Base-by-base conservation (phyloP, 2,888 invertebrate species). In the Anticlea derivata region DNA sequence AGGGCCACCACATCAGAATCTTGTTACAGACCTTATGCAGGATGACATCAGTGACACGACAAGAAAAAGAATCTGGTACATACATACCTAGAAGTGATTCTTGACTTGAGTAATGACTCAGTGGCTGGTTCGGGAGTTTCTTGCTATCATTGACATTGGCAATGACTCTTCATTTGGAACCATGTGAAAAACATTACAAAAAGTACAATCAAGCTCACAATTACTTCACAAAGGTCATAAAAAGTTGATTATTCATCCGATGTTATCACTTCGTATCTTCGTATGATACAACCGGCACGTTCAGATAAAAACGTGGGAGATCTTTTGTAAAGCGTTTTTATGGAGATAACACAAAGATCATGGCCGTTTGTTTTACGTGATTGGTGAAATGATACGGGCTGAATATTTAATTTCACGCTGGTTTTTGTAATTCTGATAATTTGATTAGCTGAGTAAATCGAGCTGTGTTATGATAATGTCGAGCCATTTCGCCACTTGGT, bases 261-360 rank as follows among this genome's bases (percentile, higher is more conserved):
- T 66, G 60, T 70, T 70, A 72, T 69, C 69, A 61, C 70, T 67
- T 72, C 60, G 59, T 59, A 66, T 64, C 30, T 35, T 37, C 20
- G 41, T 29, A 68, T 75, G 73, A 77, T 70, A 65, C 63, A 66
- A 45, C 55, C 62, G 60, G 57, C 63, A 60, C 62, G 63, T 61
- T 61, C 58, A 26, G 51, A 73, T 63, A 77, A 78, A 78, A 78
- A 75, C 77, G 78, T 78, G 78, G 67, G 78, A 73, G 60, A 61
- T 50, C 45, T 61, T 62, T 68, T 63, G 61, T 67, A 51, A 61
- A 65, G 68, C 69, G 71, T 72, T 64, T 67, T 66, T 68, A 58
- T 50, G 30, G 38, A 53, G 61, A 60, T 59, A 45, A 51, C 44
- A 37, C 46, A 61, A 72, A 75, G 75, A 76, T 78, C 76, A 78